A percentile compares a stretch with the other conserved stretches of the same genome.
Evolutionary conservation across 2,888 invertebrate genomes (phyloP).

Genomic region (Synanthedon myopaeformis): DNA sequence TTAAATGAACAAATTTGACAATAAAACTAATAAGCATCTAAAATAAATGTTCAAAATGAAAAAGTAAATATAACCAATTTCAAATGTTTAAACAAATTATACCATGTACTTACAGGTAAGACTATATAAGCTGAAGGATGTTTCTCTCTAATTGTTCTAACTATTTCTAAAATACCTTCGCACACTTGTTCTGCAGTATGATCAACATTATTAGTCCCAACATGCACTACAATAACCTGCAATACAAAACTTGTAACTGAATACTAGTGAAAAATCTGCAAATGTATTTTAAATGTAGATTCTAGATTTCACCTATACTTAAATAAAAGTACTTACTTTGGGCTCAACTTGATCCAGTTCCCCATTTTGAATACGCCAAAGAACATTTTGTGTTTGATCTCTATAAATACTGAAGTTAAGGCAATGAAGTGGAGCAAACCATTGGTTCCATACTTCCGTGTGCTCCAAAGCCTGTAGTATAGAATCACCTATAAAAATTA

Average conservation of each 20-base stretch:
- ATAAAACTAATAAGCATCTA: background rate
- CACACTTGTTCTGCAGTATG: constrained; percentile 84
- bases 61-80: background rate
- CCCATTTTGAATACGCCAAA: constrained; percentile 92
- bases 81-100: background rate
- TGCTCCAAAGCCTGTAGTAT: constrained; percentile 85
- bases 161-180: constrained; percentile 84
- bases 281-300: background rate
- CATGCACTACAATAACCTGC: constrained; percentile 86
- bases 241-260: constrained; percentile 10
- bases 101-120: constrained; percentile 77
- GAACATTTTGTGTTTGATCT: constrained; percentile 88
- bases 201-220: constrained; percentile 89
- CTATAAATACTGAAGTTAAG: constrained; percentile 92
- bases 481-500: constrained; percentile 91
- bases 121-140: constrained; percentile 86
- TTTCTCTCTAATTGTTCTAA: constrained; percentile 78
- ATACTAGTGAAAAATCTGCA: background rate
- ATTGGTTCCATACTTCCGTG: constrained; percentile 88
- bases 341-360: constrained; percentile 90
- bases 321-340: constrained; percentile 70
- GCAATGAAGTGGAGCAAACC: constrained; percentile 92
- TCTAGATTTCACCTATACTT: background rate
- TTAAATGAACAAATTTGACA: background rate
- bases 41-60: too few relatives aligned